These are phyloP conservation scores for Ormia ochracea DNA, from an alignment of 2,888 invertebrate species.

Conservation along the genomic window DNA sequence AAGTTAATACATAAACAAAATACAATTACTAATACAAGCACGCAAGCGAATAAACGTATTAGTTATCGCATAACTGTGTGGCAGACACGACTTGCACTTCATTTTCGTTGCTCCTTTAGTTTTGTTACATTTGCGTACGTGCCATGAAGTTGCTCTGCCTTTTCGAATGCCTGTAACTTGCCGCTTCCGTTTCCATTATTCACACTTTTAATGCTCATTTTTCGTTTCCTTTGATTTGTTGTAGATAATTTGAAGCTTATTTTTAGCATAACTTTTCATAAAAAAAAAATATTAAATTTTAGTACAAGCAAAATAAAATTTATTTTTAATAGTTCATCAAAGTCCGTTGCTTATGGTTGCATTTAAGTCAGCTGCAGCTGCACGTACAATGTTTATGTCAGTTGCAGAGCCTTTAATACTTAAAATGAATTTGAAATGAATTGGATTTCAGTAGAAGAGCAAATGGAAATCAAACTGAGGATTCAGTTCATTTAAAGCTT, in stretches of 20 bases:
- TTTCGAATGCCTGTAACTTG: neutral
- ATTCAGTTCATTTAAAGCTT: constrained; percentile 1
- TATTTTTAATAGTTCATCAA: neutral
- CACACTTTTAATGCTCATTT: neutral
- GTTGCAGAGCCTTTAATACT: neutral
- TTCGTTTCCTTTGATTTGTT: neutral
- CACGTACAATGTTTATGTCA: neutral
- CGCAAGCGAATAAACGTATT: neutral
- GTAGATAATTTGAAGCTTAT: constrained; percentile 2
- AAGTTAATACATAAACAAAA: constrained; percentile 13
- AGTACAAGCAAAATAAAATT: neutral
- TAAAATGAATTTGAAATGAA: neutral
- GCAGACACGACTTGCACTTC: too few species aligned
- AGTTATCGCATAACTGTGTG: too few species aligned
- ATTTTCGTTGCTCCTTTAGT: constrained; percentile 4
- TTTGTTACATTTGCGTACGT: constrained; percentile 49
- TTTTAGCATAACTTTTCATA: neutral
- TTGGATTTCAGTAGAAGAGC: neutral
- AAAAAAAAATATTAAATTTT: neutral
- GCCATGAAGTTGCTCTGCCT: constrained; percentile 40
- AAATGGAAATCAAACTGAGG: neutral
- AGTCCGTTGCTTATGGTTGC: neutral
- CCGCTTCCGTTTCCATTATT: neutral
- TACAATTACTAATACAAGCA: neutral
- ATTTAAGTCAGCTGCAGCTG: neutral